phyloP scores from a whole-genome alignment of 2,797 vertebrate genomes.

The Pelodytes ibericus region DNA sequence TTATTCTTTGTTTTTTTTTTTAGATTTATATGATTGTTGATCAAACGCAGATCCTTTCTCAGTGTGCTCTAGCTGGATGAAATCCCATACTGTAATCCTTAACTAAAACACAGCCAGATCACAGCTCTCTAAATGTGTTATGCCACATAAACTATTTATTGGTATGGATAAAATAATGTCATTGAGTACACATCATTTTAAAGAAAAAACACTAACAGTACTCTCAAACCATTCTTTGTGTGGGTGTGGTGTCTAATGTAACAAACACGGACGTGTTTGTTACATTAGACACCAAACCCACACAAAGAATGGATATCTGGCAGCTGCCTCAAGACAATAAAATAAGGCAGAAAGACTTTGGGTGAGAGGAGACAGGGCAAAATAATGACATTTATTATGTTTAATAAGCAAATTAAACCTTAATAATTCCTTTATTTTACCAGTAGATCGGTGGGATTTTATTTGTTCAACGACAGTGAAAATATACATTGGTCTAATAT shows the following conservation, averaged over 20 bases:
- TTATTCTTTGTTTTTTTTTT: no score
- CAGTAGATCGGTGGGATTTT: not conserved
- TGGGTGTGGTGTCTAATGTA: not conserved
- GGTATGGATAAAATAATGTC: not conserved
- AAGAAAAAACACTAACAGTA: not conserved
- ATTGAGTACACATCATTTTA: not conserved
- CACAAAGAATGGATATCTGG: not conserved
- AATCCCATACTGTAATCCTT: not conserved
- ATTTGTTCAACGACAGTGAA: not conserved
- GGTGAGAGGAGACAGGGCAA: not conserved
- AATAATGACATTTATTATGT: not conserved
- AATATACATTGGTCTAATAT: not conserved
- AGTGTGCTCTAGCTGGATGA: not conserved
- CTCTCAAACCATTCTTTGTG: not conserved
- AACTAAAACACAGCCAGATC: not conserved
- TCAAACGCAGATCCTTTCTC: no score
- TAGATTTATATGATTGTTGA: no score
- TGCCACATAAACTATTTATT: constrained; percentile 1
- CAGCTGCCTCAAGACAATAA: not conserved
- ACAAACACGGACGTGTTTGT: not conserved
- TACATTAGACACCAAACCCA: not conserved
- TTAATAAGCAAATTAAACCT: not conserved
- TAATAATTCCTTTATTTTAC: not conserved
- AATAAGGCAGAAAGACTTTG: not conserved
- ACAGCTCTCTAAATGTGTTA: not conserved